phyloP scores from a whole-genome alignment of 2,113 vertebrate genomes.

The Orcinus orca region DNA sequence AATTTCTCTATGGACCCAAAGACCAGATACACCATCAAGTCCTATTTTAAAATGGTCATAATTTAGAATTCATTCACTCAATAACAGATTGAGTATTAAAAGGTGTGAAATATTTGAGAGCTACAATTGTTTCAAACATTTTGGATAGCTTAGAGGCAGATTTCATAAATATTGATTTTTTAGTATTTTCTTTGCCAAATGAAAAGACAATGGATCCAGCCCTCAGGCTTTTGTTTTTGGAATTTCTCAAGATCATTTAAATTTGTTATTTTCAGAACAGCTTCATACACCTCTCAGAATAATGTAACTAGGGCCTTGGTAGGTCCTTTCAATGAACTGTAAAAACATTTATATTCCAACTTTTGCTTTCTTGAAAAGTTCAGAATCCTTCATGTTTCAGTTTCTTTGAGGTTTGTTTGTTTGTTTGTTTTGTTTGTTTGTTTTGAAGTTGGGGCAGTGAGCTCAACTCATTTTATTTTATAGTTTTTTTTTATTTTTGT shows the following conservation, averaged over 20 bases:
- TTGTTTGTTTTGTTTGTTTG: not conserved
- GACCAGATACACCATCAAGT: not conserved
- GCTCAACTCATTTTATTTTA: no score
- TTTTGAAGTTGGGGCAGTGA: not conserved
- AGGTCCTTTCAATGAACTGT: not conserved
- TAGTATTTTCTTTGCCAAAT: not conserved
- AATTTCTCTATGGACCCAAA: not conserved
- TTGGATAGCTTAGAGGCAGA: not conserved
- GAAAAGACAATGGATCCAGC: not conserved
- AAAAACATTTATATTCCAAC: not conserved
- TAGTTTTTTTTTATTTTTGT: no score
- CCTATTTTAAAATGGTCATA: not conserved
- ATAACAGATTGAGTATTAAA: conserved; percentile 20
- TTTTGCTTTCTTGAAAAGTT: not conserved
- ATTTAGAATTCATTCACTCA: not conserved
- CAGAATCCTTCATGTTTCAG: not conserved
- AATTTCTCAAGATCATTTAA: not conserved
- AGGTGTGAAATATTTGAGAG: conserved; percentile 16
- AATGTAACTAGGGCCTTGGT: not conserved
- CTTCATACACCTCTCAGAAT: not conserved
- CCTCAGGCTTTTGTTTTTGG: not conserved
- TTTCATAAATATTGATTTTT: conserved; percentile 11
- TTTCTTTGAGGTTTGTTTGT: not conserved
- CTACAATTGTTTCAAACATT: conserved; percentile 28
- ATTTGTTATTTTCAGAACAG: not conserved